Percentiles rank a stretch among this genome's conserved stretches.
Conservation (phyloP, 2,888 invertebrate genomes). For the Mesoligia furuncula region DNA sequence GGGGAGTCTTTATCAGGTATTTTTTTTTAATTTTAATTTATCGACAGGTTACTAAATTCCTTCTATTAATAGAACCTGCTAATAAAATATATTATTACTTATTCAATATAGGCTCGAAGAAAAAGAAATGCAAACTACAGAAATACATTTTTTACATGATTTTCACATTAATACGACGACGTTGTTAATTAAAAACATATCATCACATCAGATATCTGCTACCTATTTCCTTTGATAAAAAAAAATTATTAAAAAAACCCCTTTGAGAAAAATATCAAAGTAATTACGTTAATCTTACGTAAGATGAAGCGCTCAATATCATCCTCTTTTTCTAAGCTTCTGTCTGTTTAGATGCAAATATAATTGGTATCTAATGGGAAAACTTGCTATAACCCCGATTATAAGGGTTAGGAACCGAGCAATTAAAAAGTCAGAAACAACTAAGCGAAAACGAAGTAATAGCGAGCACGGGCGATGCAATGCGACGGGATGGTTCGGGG, state of each 20-base stretch:
- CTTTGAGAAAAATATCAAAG: conserved; percentile 16
- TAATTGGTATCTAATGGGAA: background rate
- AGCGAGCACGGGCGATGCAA: no score
- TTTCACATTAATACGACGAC: background rate
- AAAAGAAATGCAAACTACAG: background rate
- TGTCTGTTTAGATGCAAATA: background rate
- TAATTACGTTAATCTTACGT: conserved; percentile 4
- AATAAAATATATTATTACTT: conserved; percentile 10
- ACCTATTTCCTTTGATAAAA: conserved; percentile 15
- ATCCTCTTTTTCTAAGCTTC: background rate
- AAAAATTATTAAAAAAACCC: no score
- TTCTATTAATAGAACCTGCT: background rate
- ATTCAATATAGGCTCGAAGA: background rate
- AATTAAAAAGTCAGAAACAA: no score
- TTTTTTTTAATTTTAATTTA: no score
- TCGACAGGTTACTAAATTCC: background rate
- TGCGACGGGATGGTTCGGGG: no score
- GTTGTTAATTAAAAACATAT: conserved; percentile 17
- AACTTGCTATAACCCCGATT: background rate
- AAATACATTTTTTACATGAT: background rate
- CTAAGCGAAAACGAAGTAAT: no score
- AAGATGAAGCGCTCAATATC: background rate
- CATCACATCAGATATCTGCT: background rate
- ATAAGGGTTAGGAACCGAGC: no score
- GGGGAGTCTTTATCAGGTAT: no score